Conservation (phyloP, 2,888 invertebrate species). For the Caenorhabditis sulstoni region DNA sequence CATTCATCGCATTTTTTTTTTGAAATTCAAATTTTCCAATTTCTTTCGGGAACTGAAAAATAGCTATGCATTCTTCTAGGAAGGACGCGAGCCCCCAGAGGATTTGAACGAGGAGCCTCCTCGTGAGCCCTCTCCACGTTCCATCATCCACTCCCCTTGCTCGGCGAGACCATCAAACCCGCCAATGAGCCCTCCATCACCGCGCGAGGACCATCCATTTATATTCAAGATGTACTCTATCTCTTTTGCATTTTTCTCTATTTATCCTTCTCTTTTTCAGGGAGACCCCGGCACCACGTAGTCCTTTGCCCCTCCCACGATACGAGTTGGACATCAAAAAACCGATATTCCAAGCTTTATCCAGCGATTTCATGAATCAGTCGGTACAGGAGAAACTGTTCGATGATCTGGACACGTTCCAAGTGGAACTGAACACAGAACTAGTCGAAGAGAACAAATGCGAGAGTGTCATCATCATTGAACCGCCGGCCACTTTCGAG, state of each 20-base stretch:
- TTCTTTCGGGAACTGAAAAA: background rate
- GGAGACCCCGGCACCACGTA: constrained; percentile 43
- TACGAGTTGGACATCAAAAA: constrained; percentile 62
- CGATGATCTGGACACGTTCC: constrained; percentile 46
- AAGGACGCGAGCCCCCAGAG: constrained; percentile 77
- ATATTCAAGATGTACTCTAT: constrained; percentile 58
- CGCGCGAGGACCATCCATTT: constrained; percentile 61
- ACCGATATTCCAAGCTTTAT: constrained; percentile 69
- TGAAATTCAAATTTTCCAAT: too few relatives aligned
- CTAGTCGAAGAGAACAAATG: constrained; percentile 58
- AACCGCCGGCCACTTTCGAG: constrained; percentile 63
- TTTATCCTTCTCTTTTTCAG: constrained; percentile 18
- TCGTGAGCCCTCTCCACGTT: constrained; percentile 61
- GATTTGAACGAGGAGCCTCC: constrained; percentile 75
- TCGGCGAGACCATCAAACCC: constrained; percentile 48
- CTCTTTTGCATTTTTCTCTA: constrained; percentile 1
- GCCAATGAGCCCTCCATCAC: constrained; percentile 62
- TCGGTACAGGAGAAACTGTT: constrained; percentile 62
- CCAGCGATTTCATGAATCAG: constrained; percentile 58
- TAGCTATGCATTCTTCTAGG: constrained; percentile 63
- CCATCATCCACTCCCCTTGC: constrained; percentile 54
- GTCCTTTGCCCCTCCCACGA: constrained; percentile 36
- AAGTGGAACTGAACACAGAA: constrained; percentile 53
- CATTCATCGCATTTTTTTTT: background rate
- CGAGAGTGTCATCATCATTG: constrained; percentile 64